Evolutionary conservation across 2,113 vertebrate species (phyloP).

Genomic region (Orcinus orca): DNA sequence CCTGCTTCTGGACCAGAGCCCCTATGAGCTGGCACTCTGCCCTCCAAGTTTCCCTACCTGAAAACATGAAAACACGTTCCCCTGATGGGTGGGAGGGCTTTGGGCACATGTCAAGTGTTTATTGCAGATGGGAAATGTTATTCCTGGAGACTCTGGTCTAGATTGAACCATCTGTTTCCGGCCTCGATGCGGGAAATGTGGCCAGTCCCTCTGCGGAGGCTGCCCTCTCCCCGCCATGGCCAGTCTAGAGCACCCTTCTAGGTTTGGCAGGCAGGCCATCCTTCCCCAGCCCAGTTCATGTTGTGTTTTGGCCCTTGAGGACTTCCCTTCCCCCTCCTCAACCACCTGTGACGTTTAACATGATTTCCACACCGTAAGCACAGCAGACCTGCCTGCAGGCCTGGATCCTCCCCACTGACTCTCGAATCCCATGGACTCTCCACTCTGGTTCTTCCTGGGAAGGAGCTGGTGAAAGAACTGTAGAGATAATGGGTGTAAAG

Average conservation of each 20-base stretch:
- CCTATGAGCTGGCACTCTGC: neutral
- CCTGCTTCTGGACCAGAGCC: neutral
- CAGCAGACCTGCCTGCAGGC: neutral
- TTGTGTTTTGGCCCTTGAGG: neutral
- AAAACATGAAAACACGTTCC: neutral
- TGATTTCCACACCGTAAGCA: no score
- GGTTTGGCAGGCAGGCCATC: neutral
- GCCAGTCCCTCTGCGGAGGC: neutral
- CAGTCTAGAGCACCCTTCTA: neutral
- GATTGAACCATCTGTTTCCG: neutral
- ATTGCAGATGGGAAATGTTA: neutral
- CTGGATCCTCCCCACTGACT: neutral
- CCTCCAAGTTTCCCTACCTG: slow-evolving; percentile 9
- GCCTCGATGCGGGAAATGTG: neutral
- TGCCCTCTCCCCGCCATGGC: neutral
- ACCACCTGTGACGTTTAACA: neutral
- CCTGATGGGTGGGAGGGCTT: slow-evolving; percentile 9
- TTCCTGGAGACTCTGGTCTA: slow-evolving; percentile 25
- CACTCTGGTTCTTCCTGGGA: neutral
- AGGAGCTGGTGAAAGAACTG: neutral
- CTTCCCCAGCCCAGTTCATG: neutral
- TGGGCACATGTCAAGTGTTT: slow-evolving; percentile 15
- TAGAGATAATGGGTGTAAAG: neutral
- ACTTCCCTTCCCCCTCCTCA: neutral
- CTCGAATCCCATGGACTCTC: neutral